Base-by-base conservation (phyloP, 2,797 vertebrate species). In the Centropyge bicolor region DNA sequence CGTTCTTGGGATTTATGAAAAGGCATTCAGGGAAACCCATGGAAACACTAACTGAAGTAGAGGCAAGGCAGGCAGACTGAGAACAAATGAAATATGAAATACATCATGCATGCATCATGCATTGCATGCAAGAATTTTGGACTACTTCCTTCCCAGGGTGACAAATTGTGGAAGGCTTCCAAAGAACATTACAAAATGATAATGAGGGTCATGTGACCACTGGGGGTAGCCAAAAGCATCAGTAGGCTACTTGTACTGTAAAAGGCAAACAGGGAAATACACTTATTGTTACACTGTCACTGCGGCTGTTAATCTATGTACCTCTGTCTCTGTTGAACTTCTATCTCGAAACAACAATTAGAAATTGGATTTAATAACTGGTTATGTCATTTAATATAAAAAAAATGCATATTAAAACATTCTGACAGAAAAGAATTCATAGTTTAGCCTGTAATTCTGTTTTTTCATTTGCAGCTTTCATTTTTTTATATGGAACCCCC, bases 1-100 rank as follows among this genome's bases (percentile, higher is more conserved):
- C 40, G 76, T 57, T 74, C 67, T 61, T 48, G 43, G 76, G 55
- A 73, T 68, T 83, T 49, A 55, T 59, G n/a, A 66, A 55, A 59
- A 71, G 48, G 45, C 45, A 70, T 59, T 69, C 46, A 56, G 22
- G 46, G 41, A 81, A 81, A 83, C 36, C 24, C 52, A 49, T 41
- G n/a, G 63, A 69, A 70, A 59, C 20, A 48, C 24, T 61, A 16
- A 49, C 22, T 70, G 35, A 70, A 43, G 49, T 10, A 63, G 22
- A 27, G 20, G 43, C 40, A 62, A 31, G 27, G 27, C 27, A 31
- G 27, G 4, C 27, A 31, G 27, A 31, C 27, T 31, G 27, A 31
- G 27, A 31, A 31, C 27, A 31, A 36, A 51, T 51, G 9, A 67
- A 12, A 68, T 52, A 6, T 19, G 45, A 49, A 48, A 48, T 38